Evolutionary conservation across 2,888 invertebrate species (phyloP).

Genomic region (Aleiodes leptofemur): DNA sequence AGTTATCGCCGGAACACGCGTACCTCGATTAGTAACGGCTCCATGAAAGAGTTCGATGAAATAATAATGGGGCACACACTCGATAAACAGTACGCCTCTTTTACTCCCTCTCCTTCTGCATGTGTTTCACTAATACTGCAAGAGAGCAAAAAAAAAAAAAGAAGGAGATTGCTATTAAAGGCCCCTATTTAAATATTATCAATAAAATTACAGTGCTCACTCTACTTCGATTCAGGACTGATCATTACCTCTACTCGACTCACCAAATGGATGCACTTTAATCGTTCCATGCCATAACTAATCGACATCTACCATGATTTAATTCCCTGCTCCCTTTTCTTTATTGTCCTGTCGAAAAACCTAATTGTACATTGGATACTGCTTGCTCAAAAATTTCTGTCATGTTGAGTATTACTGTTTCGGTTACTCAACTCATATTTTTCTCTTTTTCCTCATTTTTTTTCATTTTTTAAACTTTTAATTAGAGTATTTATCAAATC

Average conservation of each 20-base stretch:
- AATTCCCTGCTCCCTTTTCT: slow-evolving; percentile 59
- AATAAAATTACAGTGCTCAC: slow-evolving; percentile 70
- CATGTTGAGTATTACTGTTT: not conserved
- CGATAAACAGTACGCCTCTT: slow-evolving; percentile 69
- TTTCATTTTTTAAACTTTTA: slow-evolving; percentile 16
- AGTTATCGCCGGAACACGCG: slow-evolving; percentile 50
- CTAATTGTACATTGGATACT: slow-evolving; percentile 9
- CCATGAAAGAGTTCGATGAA: slow-evolving; percentile 73
- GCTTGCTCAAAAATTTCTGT: not conserved
- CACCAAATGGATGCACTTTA: slow-evolving; percentile 64
- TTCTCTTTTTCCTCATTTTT: slow-evolving; percentile 10
- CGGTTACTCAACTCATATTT: not conserved
- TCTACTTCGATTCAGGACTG: slow-evolving; percentile 53
- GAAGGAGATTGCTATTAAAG: slow-evolving; percentile 69
- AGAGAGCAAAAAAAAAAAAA: slow-evolving; percentile 47
- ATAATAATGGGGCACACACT: slow-evolving; percentile 70
- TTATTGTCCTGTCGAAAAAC: slow-evolving; percentile 32
- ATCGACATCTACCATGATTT: slow-evolving; percentile 71
- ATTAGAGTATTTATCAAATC: slow-evolving; percentile 31
- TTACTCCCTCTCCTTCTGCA: slow-evolving; percentile 40
- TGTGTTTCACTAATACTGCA: slow-evolving; percentile 43
- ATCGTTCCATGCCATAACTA: slow-evolving; percentile 70
- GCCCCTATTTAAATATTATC: slow-evolving; percentile 73
- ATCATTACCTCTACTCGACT: slow-evolving; percentile 60
- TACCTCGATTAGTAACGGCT: slow-evolving; percentile 57